phyloP scores from a whole-genome alignment of 2,888 invertebrate genomes.

The Plebejus melissa region DNA sequence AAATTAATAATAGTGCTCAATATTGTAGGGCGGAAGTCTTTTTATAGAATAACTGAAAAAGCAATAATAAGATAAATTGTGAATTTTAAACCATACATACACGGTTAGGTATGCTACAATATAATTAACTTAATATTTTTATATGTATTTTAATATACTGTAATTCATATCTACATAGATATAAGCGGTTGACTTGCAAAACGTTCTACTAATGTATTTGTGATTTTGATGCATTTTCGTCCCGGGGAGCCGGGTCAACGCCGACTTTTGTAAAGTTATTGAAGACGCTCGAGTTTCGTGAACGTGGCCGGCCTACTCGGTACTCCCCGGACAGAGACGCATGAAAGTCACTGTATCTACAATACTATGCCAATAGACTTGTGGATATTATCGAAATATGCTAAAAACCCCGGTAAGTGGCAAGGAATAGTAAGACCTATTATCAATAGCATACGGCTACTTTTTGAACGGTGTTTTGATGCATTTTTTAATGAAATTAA shows the following conservation, averaged over 20 bases:
- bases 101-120: slow-evolving; percentile 59
- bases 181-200: slow-evolving; percentile 65
- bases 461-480: slow-evolving; percentile 77
- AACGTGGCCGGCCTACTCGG: slow-evolving; percentile 20
- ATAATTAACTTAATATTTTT: slow-evolving; percentile 73
- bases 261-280: not conserved
- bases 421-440: slow-evolving; percentile 66
- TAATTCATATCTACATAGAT: slow-evolving; percentile 76
- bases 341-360: slow-evolving; percentile 44
- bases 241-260: slow-evolving; percentile 1
- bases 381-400: slow-evolving; percentile 48
- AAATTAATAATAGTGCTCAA: slow-evolving; percentile 73
- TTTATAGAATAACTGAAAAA: slow-evolving; percentile 52
- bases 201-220: slow-evolving; percentile 60
- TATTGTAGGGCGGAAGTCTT: slow-evolving; percentile 55
- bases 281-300: not conserved
- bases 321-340: slow-evolving; percentile 37
- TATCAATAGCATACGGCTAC: slow-evolving; percentile 74
- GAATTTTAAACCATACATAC: slow-evolving; percentile 57
- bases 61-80: slow-evolving; percentile 68
- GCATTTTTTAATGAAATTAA: slow-evolving; percentile 67
- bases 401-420: slow-evolving; percentile 64
- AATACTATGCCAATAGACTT: slow-evolving; percentile 51
- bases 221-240: slow-evolving; percentile 31
- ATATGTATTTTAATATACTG: slow-evolving; percentile 76